Conservation (phyloP, 2,888 invertebrate genomes). For the Platycnemis pennipes region DNA sequence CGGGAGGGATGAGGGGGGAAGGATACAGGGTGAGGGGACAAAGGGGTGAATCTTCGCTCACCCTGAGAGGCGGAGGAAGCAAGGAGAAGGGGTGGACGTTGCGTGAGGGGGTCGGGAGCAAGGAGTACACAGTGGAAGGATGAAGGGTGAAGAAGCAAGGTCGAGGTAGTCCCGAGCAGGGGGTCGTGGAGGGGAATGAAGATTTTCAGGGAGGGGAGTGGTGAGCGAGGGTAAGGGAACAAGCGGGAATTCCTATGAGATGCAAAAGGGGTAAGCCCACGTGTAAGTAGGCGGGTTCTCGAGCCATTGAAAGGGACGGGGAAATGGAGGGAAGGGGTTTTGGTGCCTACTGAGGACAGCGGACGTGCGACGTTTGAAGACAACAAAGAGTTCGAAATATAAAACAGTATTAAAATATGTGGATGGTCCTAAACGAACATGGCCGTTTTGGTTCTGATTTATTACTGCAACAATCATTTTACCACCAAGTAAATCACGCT, state of each 20-base stretch:
- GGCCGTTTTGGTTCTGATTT: not conserved
- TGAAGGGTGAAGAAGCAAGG: not conserved
- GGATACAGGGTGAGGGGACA: not conserved
- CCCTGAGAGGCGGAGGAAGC: not conserved
- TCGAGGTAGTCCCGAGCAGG: not conserved
- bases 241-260: conserved; percentile 14
- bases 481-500: no score
- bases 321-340: no score
- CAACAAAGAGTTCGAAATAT: not conserved
- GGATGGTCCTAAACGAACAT: not conserved
- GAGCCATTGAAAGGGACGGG: no score
- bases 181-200: not conserved
- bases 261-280: not conserved
- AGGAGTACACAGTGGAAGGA: not conserved
- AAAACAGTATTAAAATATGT: not conserved
- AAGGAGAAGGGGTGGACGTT: not conserved
- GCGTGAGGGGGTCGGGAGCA: not conserved
- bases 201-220: not conserved
- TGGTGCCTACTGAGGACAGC: no score
- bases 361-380: not conserved
- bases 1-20: not conserved
- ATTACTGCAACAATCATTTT: no score
- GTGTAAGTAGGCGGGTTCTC: not conserved
- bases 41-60: not conserved
- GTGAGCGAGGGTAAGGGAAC: not conserved